These are phyloP conservation scores for Eupithecia pulchellata DNA, from an alignment of 2,888 invertebrate species.

Conservation along the genomic window DNA sequence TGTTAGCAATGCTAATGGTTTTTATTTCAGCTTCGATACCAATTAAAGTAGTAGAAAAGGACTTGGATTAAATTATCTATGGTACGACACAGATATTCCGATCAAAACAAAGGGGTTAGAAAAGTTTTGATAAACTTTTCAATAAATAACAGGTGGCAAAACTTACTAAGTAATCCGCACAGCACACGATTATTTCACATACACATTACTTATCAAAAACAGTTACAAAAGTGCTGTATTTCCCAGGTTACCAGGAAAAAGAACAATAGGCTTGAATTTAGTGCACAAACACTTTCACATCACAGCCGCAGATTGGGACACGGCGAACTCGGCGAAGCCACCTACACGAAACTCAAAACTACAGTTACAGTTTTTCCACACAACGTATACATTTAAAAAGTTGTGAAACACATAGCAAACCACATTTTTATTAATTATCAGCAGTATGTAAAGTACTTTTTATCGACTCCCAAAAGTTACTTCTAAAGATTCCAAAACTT, in stretches of 20 bases:
- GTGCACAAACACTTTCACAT: constrained; percentile 84
- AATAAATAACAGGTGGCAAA: neutral
- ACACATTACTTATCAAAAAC: constrained; percentile 58
- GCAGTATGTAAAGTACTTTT: constrained; percentile 37
- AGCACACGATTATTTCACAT: constrained; percentile 36
- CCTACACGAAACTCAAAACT: constrained; percentile 77
- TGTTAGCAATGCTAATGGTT: neutral
- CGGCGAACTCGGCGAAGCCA: constrained; percentile 71
- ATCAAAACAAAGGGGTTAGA: constrained; percentile 6
- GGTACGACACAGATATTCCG: neutral
- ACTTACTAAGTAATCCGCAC: constrained; percentile 52
- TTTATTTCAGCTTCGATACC: neutral
- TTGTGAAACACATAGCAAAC: constrained; percentile 5
- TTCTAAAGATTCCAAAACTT: constrained; percentile 48
- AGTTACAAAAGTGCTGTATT: constrained; percentile 67
- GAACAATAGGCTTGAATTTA: constrained; percentile 84
- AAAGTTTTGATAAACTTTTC: constrained; percentile 18
- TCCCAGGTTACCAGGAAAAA: constrained; percentile 77
- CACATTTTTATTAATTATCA: constrained; percentile 7
- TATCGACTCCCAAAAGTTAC: constrained; percentile 48
- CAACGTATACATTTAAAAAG: constrained; percentile 52
- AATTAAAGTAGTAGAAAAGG: no score
- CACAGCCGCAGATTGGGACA: constrained; percentile 63
- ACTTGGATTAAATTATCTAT: neutral
- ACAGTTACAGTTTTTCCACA: constrained; percentile 70